phyloP scores from a whole-genome alignment of 2,797 vertebrate genomes.

The Sparidentex hasta region DNA sequence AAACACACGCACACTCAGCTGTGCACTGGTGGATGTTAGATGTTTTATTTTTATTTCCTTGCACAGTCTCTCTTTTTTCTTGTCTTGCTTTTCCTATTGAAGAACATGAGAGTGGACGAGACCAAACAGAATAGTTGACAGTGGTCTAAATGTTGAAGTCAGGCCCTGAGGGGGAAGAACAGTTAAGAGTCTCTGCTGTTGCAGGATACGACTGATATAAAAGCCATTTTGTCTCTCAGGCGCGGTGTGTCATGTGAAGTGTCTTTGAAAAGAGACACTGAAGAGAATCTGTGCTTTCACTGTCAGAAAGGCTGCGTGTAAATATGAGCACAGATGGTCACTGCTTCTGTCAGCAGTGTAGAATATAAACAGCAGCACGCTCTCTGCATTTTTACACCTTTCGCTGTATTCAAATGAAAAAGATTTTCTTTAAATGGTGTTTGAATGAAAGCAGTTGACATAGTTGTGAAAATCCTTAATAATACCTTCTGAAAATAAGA shows the following conservation, averaged over 20 bases:
- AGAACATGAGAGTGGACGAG: background rate
- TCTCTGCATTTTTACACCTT: background rate
- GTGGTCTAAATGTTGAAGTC: constrained; percentile 15
- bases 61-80: background rate
- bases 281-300: background rate
- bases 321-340: background rate
- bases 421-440: background rate
- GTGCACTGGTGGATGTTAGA: background rate
- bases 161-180: constrained; percentile 2
- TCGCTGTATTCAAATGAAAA: background rate
- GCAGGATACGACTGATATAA: background rate
- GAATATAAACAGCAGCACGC: constrained; percentile 13
- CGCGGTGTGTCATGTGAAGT: background rate
- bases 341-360: background rate
- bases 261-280: background rate
- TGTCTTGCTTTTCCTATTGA: background rate
- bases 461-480: background rate
- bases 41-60: too few relatives aligned
- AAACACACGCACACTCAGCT: background rate
- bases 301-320: background rate
- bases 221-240: constrained; percentile 2
- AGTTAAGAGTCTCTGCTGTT: constrained; percentile 2
- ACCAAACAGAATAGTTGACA: constrained; percentile 3
- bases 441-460: constrained; percentile 1
- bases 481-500: background rate